phyloP scores from a whole-genome alignment of 2,797 vertebrate genomes.

The Aselliscus stoliczkanus region DNA sequence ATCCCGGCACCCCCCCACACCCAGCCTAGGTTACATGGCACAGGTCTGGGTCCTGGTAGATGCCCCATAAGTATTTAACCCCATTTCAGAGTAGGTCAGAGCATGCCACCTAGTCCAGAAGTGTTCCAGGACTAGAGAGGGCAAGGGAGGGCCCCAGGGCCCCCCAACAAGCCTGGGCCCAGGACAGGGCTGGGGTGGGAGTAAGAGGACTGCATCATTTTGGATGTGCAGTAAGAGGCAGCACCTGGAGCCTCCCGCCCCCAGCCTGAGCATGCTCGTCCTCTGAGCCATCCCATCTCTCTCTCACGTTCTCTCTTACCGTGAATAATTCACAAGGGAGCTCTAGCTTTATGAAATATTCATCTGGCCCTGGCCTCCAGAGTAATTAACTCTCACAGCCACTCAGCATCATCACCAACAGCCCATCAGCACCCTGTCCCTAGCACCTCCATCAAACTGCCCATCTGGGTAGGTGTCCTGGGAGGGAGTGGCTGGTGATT shows the following conservation, averaged over 20 bases:
- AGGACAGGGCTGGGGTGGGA: too few species aligned
- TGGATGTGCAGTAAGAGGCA: background rate
- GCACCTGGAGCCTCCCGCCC: background rate
- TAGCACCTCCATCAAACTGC: background rate
- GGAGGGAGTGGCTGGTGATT: too few species aligned
- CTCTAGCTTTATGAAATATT: slow-evolving; percentile 70
- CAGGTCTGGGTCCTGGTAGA: too few species aligned
- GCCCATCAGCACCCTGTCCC: slow-evolving; percentile 37
- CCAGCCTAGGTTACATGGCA: background rate
- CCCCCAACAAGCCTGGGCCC: background rate
- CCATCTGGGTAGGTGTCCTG: background rate
- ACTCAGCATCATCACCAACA: slow-evolving; percentile 42
- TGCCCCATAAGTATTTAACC: background rate
- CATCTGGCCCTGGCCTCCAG: slow-evolving; percentile 36
- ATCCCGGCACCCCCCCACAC: too few species aligned
- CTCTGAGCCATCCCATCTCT: background rate
- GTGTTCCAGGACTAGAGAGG: background rate
- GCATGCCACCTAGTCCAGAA: background rate
- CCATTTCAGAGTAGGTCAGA: background rate
- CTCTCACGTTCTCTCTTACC: background rate
- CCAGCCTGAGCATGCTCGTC: background rate
- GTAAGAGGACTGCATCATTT: background rate
- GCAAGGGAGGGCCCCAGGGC: background rate
- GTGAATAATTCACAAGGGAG: slow-evolving; percentile 68
- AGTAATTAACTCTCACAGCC: slow-evolving; percentile 60